Conservation (phyloP, 2,888 invertebrate genomes). For the Agrotis puta region DNA sequence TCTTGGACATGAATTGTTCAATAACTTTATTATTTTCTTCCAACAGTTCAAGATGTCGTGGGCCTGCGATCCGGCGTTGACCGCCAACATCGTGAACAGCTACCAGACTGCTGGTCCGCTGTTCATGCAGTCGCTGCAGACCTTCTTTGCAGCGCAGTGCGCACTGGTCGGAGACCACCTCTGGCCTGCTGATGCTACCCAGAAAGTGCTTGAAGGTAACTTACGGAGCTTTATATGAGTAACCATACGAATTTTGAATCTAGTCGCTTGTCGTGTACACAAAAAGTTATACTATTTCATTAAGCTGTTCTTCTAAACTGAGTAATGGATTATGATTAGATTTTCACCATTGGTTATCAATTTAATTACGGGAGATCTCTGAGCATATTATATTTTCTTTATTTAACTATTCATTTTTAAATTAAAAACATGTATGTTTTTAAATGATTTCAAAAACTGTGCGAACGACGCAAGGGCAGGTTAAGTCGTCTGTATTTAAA, state of each 20-base stretch:
- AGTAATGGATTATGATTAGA: not conserved
- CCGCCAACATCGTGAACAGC: constrained; percentile 75
- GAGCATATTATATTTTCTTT: not conserved
- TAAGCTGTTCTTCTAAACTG: not conserved
- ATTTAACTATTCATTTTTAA: too few species aligned
- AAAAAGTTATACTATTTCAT: too few species aligned
- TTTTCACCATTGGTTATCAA: not conserved
- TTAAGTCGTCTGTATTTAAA: too few species aligned
- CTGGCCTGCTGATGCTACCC: constrained; percentile 91
- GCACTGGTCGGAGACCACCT: constrained; percentile 87
- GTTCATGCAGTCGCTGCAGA: constrained; percentile 91
- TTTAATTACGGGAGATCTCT: not conserved
- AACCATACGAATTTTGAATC: too few species aligned
- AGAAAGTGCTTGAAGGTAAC: constrained; percentile 78
- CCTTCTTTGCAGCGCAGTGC: constrained; percentile 92
- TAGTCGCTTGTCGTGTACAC: too few species aligned
- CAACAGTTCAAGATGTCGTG: constrained; percentile 75
- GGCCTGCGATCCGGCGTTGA: constrained; percentile 81
- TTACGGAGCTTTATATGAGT: not conserved
- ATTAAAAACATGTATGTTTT: too few species aligned
- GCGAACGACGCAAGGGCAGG: too few species aligned
- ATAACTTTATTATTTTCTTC: not conserved
- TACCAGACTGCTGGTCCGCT: constrained; percentile 85
- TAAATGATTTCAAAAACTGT: too few species aligned
- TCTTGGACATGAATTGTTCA: too few species aligned